Conservation (phyloP, 2,888 invertebrate species). For the Trichogramma evanescens region DNA sequence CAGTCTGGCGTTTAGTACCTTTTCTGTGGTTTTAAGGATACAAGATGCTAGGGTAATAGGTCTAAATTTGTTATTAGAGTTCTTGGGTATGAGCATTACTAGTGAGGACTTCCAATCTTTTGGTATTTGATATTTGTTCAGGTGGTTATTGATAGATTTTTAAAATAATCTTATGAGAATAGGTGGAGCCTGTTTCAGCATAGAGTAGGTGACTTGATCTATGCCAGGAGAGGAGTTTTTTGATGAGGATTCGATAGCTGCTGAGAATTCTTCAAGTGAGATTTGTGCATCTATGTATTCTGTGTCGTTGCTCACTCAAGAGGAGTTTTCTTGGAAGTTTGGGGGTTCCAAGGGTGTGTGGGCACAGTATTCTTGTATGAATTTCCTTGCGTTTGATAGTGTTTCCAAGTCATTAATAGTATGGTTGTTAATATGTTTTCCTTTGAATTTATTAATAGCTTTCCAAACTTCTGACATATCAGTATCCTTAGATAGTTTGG, state of each 20-base stretch:
- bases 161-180: too few species aligned
- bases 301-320: too few species aligned
- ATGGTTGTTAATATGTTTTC: background rate
- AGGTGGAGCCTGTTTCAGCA: background rate
- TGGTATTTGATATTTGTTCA: background rate
- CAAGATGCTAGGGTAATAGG: conserved; percentile 3
- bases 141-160: too few species aligned
- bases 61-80: conserved; percentile 1
- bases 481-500: background rate
- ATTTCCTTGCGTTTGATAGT: background rate
- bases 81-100: background rate
- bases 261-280: background rate
- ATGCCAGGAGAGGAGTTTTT: conserved; percentile 1
- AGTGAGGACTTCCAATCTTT: conserved; percentile 1
- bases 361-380: background rate
- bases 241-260: background rate
- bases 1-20: background rate
- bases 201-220: background rate
- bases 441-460: background rate
- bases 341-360: too few species aligned
- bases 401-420: background rate
- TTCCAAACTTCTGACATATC: background rate
- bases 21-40: background rate
- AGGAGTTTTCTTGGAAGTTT: too few species aligned
- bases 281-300: background rate